phyloP scores from a whole-genome alignment of 2,888 invertebrate genomes.

The Leuctra nigra region DNA sequence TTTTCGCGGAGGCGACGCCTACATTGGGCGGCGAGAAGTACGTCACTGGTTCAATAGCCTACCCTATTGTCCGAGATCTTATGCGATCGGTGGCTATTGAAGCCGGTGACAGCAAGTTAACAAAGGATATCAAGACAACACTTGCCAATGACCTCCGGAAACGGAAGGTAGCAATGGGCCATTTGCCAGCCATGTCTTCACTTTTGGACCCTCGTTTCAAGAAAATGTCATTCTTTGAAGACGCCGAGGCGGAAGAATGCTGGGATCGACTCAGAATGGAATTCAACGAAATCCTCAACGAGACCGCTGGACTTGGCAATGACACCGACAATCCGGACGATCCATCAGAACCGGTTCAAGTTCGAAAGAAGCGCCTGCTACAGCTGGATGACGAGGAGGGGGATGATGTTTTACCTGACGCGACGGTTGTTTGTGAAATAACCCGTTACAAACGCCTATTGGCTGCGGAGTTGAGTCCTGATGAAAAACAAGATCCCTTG shows the following conservation, averaged over 20 bases:
- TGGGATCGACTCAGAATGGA: too few relatives aligned
- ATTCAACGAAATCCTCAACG: too few relatives aligned
- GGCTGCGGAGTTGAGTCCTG: neutral
- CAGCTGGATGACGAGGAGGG: neutral
- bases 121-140: too few relatives aligned
- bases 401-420: neutral
- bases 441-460: neutral
- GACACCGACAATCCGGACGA: too few relatives aligned
- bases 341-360: neutral
- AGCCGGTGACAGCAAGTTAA: too few relatives aligned
- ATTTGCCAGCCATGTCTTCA: neutral
- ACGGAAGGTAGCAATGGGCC: neutral
- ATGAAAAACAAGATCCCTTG: neutral
- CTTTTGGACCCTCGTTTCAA: neutral
- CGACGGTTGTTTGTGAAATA: neutral
- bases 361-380: neutral
- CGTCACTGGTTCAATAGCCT: too few relatives aligned
- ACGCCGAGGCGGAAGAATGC: neutral
- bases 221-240: neutral
- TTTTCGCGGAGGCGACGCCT: too few relatives aligned
- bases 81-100: too few relatives aligned
- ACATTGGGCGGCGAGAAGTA: too few relatives aligned
- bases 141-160: neutral
- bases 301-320: too few relatives aligned
- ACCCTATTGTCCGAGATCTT: too few relatives aligned